phyloP scores from a whole-genome alignment of 2,888 invertebrate species.

The Tenthredo distinguenda region DNA sequence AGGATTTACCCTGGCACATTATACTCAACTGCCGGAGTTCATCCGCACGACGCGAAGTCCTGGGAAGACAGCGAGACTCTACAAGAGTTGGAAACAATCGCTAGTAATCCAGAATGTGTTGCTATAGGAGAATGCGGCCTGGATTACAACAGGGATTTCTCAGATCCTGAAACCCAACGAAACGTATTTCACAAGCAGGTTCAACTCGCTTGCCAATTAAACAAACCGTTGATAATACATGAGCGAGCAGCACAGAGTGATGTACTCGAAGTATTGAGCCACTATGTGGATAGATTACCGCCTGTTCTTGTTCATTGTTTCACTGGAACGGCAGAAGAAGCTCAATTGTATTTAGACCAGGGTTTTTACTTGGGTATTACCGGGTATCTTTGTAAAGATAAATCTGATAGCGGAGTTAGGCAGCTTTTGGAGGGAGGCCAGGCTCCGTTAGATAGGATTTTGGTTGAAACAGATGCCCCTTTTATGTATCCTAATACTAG shows the following conservation, averaged over 20 bases:
- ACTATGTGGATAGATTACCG: conserved; percentile 83
- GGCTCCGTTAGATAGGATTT: conserved; percentile 90
- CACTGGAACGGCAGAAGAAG: conserved; percentile 93
- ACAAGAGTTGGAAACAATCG: conserved; percentile 85
- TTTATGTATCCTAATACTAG: conserved; percentile 98
- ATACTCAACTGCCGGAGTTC: conserved; percentile 95
- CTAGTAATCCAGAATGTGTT: conserved; percentile 92
- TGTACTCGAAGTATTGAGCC: conserved; percentile 86
- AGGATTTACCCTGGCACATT: conserved; percentile 94
- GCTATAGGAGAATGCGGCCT: conserved; percentile 97
- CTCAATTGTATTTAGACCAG: conserved; percentile 89
- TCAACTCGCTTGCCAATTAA: conserved; percentile 90
- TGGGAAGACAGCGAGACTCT: conserved; percentile 83
- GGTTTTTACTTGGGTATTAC: conserved; percentile 93
- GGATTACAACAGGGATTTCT: conserved; percentile 96
- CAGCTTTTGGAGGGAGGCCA: conserved; percentile 89
- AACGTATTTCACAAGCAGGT: conserved; percentile 94
- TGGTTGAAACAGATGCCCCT: conserved; percentile 96
- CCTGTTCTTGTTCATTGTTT: conserved; percentile 94
- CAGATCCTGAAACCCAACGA: conserved; percentile 92
- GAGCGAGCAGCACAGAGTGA: conserved; percentile 95
- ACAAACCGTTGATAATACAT: conserved; percentile 94
- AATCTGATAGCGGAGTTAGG: conserved; percentile 93
- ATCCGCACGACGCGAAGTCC: conserved; percentile 96
- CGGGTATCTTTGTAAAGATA: conserved; percentile 94